These are phyloP conservation scores for Neosilurus mollespiculum DNA, from an alignment of 2,797 vertebrate genomes.

Conservation along the genomic window DNA sequence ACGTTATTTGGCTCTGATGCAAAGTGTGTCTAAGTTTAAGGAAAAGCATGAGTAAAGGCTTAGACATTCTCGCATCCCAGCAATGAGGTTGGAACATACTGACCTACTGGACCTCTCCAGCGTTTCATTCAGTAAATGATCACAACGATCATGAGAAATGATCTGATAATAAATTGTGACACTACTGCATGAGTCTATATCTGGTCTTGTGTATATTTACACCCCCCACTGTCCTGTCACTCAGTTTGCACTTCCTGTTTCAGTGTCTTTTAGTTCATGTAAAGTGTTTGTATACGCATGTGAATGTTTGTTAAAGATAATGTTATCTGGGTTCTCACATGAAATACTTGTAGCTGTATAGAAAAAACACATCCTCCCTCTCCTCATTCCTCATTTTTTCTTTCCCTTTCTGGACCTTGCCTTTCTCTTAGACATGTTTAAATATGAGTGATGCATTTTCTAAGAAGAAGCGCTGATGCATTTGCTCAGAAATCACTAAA, in stretches of 20 bases:
- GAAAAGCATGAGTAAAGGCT: constrained; percentile 57
- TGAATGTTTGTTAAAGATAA: constrained; percentile 60
- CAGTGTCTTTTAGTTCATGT: constrained; percentile 32
- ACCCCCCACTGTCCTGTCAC: constrained; percentile 59
- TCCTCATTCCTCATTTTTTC: constrained; percentile 51
- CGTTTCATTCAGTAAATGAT: constrained; percentile 75
- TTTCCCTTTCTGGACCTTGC: constrained; percentile 1
- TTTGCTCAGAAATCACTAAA: background rate
- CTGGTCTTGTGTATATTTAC: constrained; percentile 59
- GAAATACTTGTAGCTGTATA: constrained; percentile 44
- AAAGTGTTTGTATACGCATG: constrained; percentile 58
- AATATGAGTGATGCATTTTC: constrained; percentile 66
- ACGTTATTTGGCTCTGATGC: constrained; percentile 14
- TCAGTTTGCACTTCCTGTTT: constrained; percentile 58
- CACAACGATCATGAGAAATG: constrained; percentile 60
- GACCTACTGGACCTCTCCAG: constrained; percentile 62
- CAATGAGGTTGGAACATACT: constrained; percentile 68
- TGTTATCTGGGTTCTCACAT: constrained; percentile 52
- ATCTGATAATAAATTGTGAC: constrained; percentile 69
- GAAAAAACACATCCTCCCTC: constrained; percentile 50
- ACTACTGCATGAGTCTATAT: constrained; percentile 70
- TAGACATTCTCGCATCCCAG: constrained; percentile 59
- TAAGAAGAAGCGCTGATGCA: constrained; percentile 59
- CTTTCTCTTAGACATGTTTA: constrained; percentile 58
- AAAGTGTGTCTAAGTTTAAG: constrained; percentile 4